Evolutionary conservation across 2,888 invertebrate species (phyloP), one percentile per base, ranked within the genome.

Genomic region (Ormyrus labotus): DNA sequence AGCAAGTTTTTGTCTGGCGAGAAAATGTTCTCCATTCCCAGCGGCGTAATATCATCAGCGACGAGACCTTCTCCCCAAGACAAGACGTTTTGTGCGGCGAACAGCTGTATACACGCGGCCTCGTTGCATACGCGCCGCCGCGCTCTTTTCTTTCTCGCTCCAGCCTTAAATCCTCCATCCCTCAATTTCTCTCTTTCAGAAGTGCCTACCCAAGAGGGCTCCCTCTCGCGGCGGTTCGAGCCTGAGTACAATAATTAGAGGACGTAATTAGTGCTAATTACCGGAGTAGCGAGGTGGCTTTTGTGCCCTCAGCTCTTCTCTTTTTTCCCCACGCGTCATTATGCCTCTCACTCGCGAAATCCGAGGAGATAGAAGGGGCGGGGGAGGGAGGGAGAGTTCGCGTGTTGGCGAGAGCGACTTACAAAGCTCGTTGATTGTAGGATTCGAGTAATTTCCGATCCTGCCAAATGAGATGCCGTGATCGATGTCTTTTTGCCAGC

Each of bases 211-310:
- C 6, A 11, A 57, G 34, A 34, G 34, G n/a, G 57, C 57, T 57
- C 6, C 57, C 69, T 69, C 61, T 68, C 19, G 55, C 53, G 60
- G 63, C 53, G 70, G 70, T 74, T 81, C 60, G 67, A 58, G 84
- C 81, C 84, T 82, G 84, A 86, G 85, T 85, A 86, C 88, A 87
- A 87, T 86, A 88, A 88, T 88, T 87, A 88, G 85, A 86, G 85
- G 85, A 85, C 85, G 86, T 87, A 86, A 87, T 87, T 87, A 87
- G 86, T 85, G 85, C 87, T 87, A 87, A 88, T 88, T 87, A 87
- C 85, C 84, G 84, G 83, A 86, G 85, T 85, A 85, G 34, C 34
- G 34, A 34, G 34, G 34, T 34, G 34, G 34, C 34, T 34, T 34
- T 34, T 34, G 34, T 34, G 10, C 10, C 51, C 51, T 57, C 57